Conservation (phyloP, 2,888 invertebrate species). For the Euspilapteryx auroguttella region DNA sequence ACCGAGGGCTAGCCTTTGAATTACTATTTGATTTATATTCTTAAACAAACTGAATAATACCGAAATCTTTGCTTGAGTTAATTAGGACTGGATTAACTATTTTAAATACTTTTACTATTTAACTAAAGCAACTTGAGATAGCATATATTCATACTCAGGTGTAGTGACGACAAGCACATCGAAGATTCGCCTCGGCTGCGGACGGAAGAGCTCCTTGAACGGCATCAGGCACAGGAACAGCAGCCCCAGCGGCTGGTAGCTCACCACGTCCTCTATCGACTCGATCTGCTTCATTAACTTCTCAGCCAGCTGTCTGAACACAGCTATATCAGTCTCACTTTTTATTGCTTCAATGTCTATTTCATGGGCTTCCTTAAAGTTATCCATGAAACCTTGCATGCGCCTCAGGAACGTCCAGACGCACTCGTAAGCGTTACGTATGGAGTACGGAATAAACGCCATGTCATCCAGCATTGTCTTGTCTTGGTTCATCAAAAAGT, state of each 20-base stretch:
- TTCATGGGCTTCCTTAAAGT: constrained; percentile 70
- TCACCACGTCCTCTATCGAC: constrained; percentile 66
- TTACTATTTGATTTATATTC: too few relatives aligned
- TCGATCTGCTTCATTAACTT: constrained; percentile 71
- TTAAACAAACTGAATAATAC: too few relatives aligned
- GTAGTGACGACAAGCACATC: constrained; percentile 65
- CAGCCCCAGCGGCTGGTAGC: constrained; percentile 72
- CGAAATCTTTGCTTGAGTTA: too few relatives aligned
- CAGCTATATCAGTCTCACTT: constrained; percentile 65
- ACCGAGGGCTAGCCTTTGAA: too few relatives aligned
- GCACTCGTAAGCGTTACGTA: constrained; percentile 65
- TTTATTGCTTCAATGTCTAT: constrained; percentile 66
- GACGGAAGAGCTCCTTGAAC: constrained; percentile 72
- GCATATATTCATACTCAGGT: constrained; percentile 66
- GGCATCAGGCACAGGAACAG: constrained; percentile 69
- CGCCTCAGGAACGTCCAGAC: constrained; percentile 66
- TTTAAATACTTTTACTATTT: too few relatives aligned
- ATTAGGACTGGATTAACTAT: too few relatives aligned
- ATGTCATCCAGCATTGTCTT: constrained; percentile 55
- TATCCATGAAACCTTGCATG: constrained; percentile 66
- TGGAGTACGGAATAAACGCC: constrained; percentile 53
- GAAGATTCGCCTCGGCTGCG: constrained; percentile 71
- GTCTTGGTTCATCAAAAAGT: constrained; percentile 72
- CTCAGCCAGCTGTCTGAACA: constrained; percentile 68
- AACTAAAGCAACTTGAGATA: too few relatives aligned